Percentiles rank a stretch among this genome's conserved stretches.
These are phyloP conservation scores for Cassiopea andromeda DNA, from an alignment of 30 jellyfish, hydroid and myxozoan genomes.

Conservation along the genomic window DNA sequence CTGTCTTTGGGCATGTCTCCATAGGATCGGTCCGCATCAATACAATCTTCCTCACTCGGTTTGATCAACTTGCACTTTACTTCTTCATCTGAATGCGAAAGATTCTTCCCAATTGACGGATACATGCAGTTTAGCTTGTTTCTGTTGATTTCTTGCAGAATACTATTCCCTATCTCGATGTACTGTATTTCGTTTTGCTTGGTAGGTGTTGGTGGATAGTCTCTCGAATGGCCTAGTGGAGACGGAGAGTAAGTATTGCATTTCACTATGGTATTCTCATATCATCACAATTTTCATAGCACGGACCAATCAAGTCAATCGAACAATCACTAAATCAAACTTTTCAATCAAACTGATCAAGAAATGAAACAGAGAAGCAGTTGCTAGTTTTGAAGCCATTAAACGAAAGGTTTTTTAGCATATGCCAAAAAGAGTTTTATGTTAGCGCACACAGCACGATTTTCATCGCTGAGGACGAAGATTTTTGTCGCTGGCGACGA, in stretches of 20 bases:
- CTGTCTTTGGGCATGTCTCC: conserved; percentile 68
- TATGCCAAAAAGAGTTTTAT: too few species aligned
- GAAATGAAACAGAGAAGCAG: too few species aligned
- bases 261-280: neutral
- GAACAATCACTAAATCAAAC: too few species aligned
- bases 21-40: conserved; percentile 63
- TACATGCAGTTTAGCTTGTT: conserved; percentile 19
- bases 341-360: too few species aligned
- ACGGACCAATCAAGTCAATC: too few species aligned
- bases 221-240: neutral
- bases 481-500: too few species aligned
- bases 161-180: conserved; percentile 36
- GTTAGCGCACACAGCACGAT: too few species aligned
- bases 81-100: conserved; percentile 3
- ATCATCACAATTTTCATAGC: too few species aligned
- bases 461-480: too few species aligned
- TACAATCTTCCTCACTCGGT: conserved; percentile 78
- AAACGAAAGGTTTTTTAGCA: too few species aligned
- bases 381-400: too few species aligned
- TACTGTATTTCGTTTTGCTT: conserved; percentile 9
- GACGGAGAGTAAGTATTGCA: neutral
- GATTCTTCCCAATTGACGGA: conserved; percentile 57
- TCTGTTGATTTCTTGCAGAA: conserved; percentile 24
- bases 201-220: neutral
- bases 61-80: conserved; percentile 51